phyloP scores from a whole-genome alignment of 2,888 invertebrate species.

The Drosophila pseudotalamancana region DNA sequence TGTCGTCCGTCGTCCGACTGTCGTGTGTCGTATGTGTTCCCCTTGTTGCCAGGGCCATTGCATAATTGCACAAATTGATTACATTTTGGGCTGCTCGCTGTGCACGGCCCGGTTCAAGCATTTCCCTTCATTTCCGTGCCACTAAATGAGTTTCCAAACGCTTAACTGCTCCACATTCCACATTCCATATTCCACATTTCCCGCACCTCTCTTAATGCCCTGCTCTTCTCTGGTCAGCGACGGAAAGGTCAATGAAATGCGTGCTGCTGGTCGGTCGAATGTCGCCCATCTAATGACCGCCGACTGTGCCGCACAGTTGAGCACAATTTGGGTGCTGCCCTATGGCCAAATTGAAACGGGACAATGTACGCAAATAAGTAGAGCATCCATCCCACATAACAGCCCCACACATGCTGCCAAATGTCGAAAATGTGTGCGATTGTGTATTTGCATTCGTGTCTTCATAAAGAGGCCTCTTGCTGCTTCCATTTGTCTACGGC shows the following conservation, averaged over 20 bases:
- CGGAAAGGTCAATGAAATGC: constrained; percentile 67
- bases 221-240: too few relatives aligned
- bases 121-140: constrained; percentile 65
- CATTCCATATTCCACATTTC: neutral
- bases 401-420: constrained; percentile 58
- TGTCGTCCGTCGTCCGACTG: too few relatives aligned
- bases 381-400: constrained; percentile 43
- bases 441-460: constrained; percentile 13
- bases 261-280: constrained; percentile 25
- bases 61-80: constrained; percentile 78
- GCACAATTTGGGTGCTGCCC: constrained; percentile 54
- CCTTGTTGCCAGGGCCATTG: constrained; percentile 45
- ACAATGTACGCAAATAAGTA: constrained; percentile 26
- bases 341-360: constrained; percentile 29
- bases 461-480: constrained; percentile 45
- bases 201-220: too few relatives aligned
- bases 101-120: constrained; percentile 23
- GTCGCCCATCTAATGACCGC: constrained; percentile 70
- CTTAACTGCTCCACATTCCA: neutral
- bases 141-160: constrained; percentile 57
- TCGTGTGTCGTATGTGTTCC: too few relatives aligned
- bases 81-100: constrained; percentile 39
- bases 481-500: constrained; percentile 74
- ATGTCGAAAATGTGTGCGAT: constrained; percentile 25
- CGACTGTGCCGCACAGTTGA: constrained; percentile 68